Percentiles rank a stretch among this genome's conserved stretches.
These are phyloP conservation scores for Temnothorax ravouxi DNA, from an alignment of 2,888 invertebrate species.

Conservation along the genomic window DNA sequence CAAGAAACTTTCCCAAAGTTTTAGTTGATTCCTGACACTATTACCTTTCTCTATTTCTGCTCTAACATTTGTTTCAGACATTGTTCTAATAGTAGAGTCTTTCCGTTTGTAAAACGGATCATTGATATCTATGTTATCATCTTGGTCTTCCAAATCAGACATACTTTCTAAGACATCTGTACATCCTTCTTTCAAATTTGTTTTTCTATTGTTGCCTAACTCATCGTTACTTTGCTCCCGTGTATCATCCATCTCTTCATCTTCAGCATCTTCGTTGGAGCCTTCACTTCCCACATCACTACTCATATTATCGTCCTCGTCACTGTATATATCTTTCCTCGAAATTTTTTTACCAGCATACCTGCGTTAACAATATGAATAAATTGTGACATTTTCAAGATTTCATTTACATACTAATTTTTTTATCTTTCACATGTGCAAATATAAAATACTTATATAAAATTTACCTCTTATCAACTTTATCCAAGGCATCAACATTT, in stretches of 20 bases:
- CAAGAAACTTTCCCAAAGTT: conserved; percentile 94
- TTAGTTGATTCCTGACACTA: conserved; percentile 91
- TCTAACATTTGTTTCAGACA: conserved; percentile 88
- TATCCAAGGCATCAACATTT: conserved; percentile 90
- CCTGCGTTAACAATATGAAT: conserved; percentile 67
- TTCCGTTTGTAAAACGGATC: conserved; percentile 86
- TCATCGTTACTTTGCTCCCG: conserved; percentile 65
- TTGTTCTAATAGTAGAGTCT: conserved; percentile 87
- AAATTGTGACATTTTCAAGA: conserved; percentile 7
- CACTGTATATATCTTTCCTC: conserved; percentile 87
- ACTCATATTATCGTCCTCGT: conserved; percentile 66
- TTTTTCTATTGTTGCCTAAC: conserved; percentile 61
- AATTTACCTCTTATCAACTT: conserved; percentile 89
- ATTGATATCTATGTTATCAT: conserved; percentile 79
- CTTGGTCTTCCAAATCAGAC: conserved; percentile 80
- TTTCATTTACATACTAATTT: not conserved
- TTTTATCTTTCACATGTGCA: not conserved
- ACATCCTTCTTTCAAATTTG: conserved; percentile 53
- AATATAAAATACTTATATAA: conserved; percentile 1
- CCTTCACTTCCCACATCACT: conserved; percentile 58
- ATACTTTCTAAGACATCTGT: conserved; percentile 72
- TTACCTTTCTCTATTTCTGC: conserved; percentile 90
- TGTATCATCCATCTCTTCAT: conserved; percentile 62
- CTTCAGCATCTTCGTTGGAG: conserved; percentile 73
- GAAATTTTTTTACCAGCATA: conserved; percentile 92